Conservation (phyloP, 2,113 vertebrate species). For the Pica pica region DNA sequence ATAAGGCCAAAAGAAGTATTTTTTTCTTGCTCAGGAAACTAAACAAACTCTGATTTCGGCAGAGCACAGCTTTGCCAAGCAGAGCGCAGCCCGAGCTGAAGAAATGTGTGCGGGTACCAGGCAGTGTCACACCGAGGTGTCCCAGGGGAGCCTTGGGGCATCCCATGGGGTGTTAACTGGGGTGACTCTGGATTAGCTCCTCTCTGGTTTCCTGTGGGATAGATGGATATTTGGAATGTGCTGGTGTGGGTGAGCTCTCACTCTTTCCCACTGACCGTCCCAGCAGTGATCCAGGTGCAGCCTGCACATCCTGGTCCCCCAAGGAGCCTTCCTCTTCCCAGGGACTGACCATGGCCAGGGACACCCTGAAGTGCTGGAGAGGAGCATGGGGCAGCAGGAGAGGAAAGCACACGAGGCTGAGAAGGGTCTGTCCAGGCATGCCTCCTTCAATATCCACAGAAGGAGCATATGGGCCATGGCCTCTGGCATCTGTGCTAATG, state of each 20-base stretch:
- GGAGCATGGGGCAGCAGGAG: rapidly evolving
- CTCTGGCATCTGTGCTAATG: not conserved
- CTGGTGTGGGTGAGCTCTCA: rapidly evolving
- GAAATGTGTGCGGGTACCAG: rapidly evolving
- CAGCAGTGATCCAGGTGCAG: not conserved
- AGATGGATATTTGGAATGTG: rapidly evolving
- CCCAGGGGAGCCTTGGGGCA: not conserved
- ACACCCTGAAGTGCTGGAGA: not conserved
- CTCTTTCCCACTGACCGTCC: not conserved
- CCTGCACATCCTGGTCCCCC: not conserved
- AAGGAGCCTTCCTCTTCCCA: not conserved
- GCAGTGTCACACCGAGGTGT: rapidly evolving
- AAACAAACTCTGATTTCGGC: not conserved
- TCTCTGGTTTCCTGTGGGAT: not conserved
- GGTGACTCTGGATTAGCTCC: not conserved
- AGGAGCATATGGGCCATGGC: not conserved
- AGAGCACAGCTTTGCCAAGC: not conserved
- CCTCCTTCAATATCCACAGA: not conserved
- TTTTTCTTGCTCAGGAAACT: not conserved
- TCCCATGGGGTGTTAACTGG: not conserved
- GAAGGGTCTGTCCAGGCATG: not conserved
- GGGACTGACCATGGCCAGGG: not conserved
- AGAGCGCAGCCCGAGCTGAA: rapidly evolving
- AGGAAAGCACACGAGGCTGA: rapidly evolving
- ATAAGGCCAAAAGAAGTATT: slow-evolving; percentile 1